Base-by-base conservation (phyloP, 2,797 vertebrate genomes). In the Microcaecilia unicolor region DNA sequence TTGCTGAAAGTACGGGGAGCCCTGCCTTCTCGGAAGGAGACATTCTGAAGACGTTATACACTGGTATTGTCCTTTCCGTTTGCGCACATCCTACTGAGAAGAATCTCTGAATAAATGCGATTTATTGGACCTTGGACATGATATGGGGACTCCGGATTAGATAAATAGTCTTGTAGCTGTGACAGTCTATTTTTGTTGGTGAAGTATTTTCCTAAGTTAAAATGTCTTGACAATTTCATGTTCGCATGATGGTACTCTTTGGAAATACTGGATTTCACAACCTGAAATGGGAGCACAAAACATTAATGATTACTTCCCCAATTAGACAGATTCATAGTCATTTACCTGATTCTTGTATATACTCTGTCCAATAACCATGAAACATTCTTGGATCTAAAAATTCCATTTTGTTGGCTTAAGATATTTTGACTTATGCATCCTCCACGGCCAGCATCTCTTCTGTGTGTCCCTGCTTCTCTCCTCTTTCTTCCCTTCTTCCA, bases 21-120 rank as follows among this genome's bases (percentile, higher is more conserved):
- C 23, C n/a, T n/a, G n/a, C n/a, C n/a, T n/a, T n/a, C n/a, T n/a
- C n/a, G n/a, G n/a, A n/a, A n/a, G n/a, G n/a, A n/a, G n/a, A n/a
- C 29, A 44, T 32, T 31, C 53, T 25, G 49, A 41, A 17, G 20
- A 36, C 26, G 18, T 37, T 68, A 61, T 6, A 39, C 34, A 28
- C 56, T 59, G 61, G 23, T 32, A 29, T 51, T 49, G 13, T 47
- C 44, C 21, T 33, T 55, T 49, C 24, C 51, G 25, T 28, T 58
- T 8, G 58, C 58, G 68, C 92, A 98, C 47, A 98, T 74, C 61
- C 91, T 89, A 73, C 89, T 94, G 55, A 98, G 81, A 55, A 98
- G 83, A 70, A 98, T 93, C 81, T 98, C 90, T 11, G 93, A 93
- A 76, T 87, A 98, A 43, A 94, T 88, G 64, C 87, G 84, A 77